Percentiles rank a stretch among this genome's conserved stretches.
These are phyloP conservation scores for Oryzias melastigma DNA, from an alignment of 2,113 vertebrate species.

Conservation along the genomic window DNA sequence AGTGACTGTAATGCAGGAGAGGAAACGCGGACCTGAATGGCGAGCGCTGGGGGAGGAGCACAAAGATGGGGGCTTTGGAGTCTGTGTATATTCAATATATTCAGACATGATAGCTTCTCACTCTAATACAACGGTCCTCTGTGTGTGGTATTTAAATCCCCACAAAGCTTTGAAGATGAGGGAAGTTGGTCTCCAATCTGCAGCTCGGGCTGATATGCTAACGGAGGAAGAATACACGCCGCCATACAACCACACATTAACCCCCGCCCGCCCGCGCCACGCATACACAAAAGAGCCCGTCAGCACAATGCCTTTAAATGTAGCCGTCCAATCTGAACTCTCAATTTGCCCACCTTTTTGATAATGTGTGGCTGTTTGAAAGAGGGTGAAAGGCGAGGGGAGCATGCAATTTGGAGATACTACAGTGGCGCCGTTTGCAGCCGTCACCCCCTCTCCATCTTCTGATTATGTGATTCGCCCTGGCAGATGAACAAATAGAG, in stretches of 20 bases:
- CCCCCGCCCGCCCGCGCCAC: background rate
- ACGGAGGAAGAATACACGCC: conserved; percentile 42
- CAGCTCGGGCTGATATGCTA: conserved; percentile 63
- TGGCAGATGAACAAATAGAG: conserved; percentile 75
- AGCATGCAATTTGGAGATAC: conserved; percentile 81
- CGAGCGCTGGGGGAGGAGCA: conserved; percentile 12
- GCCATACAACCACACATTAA: conserved; percentile 47
- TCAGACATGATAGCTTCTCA: conserved; percentile 58
- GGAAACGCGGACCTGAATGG: conserved; percentile 29
- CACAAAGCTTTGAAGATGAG: conserved; percentile 64
- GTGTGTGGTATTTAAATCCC: conserved; percentile 51
- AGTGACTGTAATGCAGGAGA: conserved; percentile 44
- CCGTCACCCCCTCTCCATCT: conserved; percentile 47
- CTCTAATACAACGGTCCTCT: conserved; percentile 40
- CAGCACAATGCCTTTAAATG: conserved; percentile 75
- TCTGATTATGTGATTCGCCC: conserved; percentile 76
- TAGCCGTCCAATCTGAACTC: conserved; percentile 73
- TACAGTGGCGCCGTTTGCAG: conserved; percentile 70
- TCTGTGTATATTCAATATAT: conserved; percentile 58
- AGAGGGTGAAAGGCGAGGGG: conserved; percentile 70
- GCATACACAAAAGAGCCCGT: conserved; percentile 52
- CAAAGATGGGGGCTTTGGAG: conserved; percentile 27
- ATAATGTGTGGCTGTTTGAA: conserved; percentile 72
- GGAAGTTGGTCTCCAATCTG: conserved; percentile 60
- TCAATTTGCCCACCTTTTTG: conserved; percentile 77